These are phyloP conservation scores for Rhopilema esculentum DNA, from an alignment of 30 jellyfish, hydroid and myxozoan genomes.

Conservation along the genomic window DNA sequence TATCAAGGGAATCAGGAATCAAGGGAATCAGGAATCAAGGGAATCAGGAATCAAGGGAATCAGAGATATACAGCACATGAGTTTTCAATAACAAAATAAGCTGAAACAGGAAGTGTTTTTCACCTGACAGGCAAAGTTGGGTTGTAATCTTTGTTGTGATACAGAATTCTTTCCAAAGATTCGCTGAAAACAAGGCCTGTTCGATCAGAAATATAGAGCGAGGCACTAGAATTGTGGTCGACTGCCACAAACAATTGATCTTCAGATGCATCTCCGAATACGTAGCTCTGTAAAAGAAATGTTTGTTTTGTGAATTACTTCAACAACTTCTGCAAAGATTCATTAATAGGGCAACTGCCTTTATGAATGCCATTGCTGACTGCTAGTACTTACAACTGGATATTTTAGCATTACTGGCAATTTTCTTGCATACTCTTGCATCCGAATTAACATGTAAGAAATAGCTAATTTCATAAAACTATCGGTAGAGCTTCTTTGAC, in stretches of 20 bases:
- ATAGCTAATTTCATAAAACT: too few species aligned
- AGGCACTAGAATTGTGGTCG: constrained; percentile 50
- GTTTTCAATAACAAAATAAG: too few species aligned
- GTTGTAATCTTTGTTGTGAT: constrained; percentile 72
- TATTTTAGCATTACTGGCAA: background rate
- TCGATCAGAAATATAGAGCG: constrained; percentile 83
- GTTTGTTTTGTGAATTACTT: background rate
- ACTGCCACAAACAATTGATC: constrained; percentile 94
- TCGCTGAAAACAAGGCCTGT: constrained; percentile 72
- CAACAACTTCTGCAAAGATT: too few species aligned
- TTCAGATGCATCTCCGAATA: constrained; percentile 96
- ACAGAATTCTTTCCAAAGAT: constrained; percentile 76
- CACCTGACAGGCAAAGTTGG: constrained; percentile 73
- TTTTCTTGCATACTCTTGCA: too few species aligned
- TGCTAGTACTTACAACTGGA: too few species aligned
- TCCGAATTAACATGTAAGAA: too few species aligned
- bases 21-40: too few species aligned
- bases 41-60: too few species aligned
- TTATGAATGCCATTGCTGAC: too few species aligned
- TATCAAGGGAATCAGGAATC: too few species aligned
- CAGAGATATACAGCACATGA: too few species aligned
- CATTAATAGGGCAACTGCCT: background rate
- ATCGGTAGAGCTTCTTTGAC: too few species aligned
- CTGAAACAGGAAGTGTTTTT: background rate
- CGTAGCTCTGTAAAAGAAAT: constrained; percentile 68